A percentile compares a stretch with the other conserved stretches of the same genome.
phyloP scores from a whole-genome alignment of 2,888 invertebrate genomes.

The Zaprionus lineosus region DNA sequence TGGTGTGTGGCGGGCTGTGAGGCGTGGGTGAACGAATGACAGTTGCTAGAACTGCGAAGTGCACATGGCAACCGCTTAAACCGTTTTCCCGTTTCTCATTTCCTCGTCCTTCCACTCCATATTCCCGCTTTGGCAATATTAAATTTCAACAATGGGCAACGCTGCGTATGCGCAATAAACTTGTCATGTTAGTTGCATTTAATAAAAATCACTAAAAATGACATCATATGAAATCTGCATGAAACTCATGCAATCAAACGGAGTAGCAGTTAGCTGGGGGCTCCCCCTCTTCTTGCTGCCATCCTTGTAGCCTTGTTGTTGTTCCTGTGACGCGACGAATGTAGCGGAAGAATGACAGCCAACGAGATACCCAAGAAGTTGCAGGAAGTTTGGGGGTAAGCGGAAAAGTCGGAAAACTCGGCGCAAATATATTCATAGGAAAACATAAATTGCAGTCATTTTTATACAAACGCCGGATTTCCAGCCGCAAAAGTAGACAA shows the following conservation, averaged over 20 bases:
- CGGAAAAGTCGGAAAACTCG: background rate
- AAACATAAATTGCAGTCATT: slow-evolving; percentile 81
- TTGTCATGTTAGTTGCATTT: slow-evolving; percentile 72
- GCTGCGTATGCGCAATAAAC: slow-evolving; percentile 73
- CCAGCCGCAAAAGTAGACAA: slow-evolving; percentile 69
- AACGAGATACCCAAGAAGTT: slow-evolving; percentile 4
- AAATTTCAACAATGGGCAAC: slow-evolving; percentile 54
- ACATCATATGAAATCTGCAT: slow-evolving; percentile 73
- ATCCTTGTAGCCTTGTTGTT: slow-evolving; percentile 6
- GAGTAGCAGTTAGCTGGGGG: slow-evolving; percentile 48
- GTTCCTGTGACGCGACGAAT: slow-evolving; percentile 28
- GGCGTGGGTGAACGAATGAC: too few species aligned
- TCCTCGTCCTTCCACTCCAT: too few species aligned
- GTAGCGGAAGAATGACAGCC: slow-evolving; percentile 14
- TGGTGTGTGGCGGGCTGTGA: too few species aligned
- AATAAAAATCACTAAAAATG: slow-evolving; percentile 75
- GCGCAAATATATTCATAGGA: slow-evolving; percentile 75
- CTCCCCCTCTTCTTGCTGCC: background rate
- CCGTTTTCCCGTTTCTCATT: slow-evolving; percentile 24
- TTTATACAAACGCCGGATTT: slow-evolving; percentile 79
- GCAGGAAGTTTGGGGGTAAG: background rate
- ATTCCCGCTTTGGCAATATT: slow-evolving; percentile 51
- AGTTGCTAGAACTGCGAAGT: too few species aligned
- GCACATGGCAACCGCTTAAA: slow-evolving; percentile 41
- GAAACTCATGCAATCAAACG: slow-evolving; percentile 75